Conservation (phyloP, 2,888 invertebrate species). For the Meta bourneti region DNA sequence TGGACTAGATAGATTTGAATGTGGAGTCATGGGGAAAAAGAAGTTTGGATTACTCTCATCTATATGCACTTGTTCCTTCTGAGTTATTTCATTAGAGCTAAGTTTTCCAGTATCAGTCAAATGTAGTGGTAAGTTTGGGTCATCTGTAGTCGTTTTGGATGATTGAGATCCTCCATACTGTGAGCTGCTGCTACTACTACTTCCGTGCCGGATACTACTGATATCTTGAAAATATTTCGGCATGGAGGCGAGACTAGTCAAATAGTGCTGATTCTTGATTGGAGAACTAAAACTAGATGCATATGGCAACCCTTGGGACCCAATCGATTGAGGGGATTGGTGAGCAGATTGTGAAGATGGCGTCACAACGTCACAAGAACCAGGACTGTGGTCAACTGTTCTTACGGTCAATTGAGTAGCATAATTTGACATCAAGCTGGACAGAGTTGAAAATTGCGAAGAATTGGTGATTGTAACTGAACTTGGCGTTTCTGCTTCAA, state of each 20-base stretch:
- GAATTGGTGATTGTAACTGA: neutral
- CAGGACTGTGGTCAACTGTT: neutral
- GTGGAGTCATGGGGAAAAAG: slow-evolving; percentile 34
- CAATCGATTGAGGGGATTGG: neutral
- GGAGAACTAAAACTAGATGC: slow-evolving; percentile 12
- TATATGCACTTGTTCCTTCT: neutral
- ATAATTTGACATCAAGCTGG: neutral
- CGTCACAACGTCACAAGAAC: neutral
- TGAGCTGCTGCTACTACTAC: neutral
- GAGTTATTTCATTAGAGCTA: too few species aligned
- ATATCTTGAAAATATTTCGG: slow-evolving; percentile 57
- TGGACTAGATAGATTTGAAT: slow-evolving; percentile 30
- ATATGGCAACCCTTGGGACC: neutral
- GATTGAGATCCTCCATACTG: neutral
- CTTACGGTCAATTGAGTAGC: neutral
- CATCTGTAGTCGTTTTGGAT: too few species aligned
- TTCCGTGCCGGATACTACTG: slow-evolving; percentile 23
- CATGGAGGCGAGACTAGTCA: neutral
- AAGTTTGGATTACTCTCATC: neutral
- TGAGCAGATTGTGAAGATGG: slow-evolving; percentile 13
- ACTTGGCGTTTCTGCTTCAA: neutral
- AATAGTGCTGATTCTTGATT: neutral
- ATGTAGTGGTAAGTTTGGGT: too few species aligned
- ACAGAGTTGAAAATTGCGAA: neutral
- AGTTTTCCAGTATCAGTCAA: too few species aligned